Conservation (phyloP, 1,140 invertebrate species). For the Bombus waltoni region DNA sequence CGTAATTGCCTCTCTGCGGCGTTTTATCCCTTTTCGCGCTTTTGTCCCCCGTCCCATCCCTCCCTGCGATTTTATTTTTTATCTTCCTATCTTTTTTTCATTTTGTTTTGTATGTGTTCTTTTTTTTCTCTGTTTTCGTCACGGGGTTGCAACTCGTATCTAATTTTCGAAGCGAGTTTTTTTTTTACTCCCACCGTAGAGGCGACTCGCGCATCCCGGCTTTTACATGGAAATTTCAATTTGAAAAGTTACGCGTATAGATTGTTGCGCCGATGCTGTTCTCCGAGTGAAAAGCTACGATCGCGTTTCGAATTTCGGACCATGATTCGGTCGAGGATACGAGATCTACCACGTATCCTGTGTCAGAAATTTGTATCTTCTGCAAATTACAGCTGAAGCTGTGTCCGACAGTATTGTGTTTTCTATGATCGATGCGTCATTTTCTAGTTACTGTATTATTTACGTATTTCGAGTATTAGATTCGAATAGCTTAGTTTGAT, state of each 20-base stretch:
- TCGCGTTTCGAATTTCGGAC: not conserved
- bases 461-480: too few species aligned
- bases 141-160: not conserved
- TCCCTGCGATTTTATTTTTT: not conserved
- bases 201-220: not conserved
- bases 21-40: not conserved
- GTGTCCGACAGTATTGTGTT: not conserved
- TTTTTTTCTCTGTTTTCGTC: not conserved
- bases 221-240: slow-evolving; percentile 25
- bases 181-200: not conserved
- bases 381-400: not conserved
- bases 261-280: not conserved
- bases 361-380: too few species aligned
- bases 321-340: not conserved
- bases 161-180: not conserved
- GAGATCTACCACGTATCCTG: not conserved
- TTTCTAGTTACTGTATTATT: too few species aligned
- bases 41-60: not conserved
- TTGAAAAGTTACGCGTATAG: not conserved
- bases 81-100: not conserved
- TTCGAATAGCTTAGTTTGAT: too few species aligned
- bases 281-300: not conserved
- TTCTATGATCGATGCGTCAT: too few species aligned
- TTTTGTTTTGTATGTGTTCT: too few species aligned
- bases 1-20: slow-evolving; percentile 32